phyloP scores from a whole-genome alignment of 2,113 vertebrate genomes.

The Pseudolaguvia tuberculata region DNA sequence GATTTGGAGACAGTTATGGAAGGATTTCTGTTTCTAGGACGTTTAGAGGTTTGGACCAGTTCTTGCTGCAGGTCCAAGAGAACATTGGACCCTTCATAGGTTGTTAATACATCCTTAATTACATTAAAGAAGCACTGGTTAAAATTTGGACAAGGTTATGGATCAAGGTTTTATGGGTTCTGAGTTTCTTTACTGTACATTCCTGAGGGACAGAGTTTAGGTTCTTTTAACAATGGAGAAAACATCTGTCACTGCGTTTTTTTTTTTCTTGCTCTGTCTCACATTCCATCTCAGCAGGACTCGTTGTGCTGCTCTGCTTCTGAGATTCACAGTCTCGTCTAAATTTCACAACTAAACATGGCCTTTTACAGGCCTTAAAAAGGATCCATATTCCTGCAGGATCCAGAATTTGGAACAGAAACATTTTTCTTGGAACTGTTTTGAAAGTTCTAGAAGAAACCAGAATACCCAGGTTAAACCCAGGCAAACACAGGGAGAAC shows the following conservation, averaged over 20 bases:
- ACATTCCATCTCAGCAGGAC: conserved; percentile 53
- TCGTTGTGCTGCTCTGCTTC: conserved; percentile 54
- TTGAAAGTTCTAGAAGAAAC: too few species aligned
- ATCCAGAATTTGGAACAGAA: not conserved
- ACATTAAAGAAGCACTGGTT: not conserved
- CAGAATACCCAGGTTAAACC: too few species aligned
- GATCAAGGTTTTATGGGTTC: not conserved
- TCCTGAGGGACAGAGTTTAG: too few species aligned
- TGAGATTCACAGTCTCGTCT: conserved; percentile 45
- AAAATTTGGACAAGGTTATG: not conserved
- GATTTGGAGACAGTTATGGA: not conserved
- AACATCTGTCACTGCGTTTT: too few species aligned
- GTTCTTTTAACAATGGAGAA: conserved; percentile 51
- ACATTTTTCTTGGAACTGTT: not conserved
- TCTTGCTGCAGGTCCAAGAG: not conserved
- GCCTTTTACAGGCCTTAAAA: not conserved
- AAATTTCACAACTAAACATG: not conserved
- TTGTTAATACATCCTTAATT: not conserved
- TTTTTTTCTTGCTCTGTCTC: too few species aligned
- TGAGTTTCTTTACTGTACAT: too few species aligned
- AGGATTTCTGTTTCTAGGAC: not conserved
- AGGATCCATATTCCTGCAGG: not conserved
- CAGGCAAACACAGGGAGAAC: too few species aligned
- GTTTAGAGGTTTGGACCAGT: conserved; percentile 1
- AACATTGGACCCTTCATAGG: not conserved